Conservation (phyloP, 2,797 vertebrate species). For the Echeneis naucrates region DNA sequence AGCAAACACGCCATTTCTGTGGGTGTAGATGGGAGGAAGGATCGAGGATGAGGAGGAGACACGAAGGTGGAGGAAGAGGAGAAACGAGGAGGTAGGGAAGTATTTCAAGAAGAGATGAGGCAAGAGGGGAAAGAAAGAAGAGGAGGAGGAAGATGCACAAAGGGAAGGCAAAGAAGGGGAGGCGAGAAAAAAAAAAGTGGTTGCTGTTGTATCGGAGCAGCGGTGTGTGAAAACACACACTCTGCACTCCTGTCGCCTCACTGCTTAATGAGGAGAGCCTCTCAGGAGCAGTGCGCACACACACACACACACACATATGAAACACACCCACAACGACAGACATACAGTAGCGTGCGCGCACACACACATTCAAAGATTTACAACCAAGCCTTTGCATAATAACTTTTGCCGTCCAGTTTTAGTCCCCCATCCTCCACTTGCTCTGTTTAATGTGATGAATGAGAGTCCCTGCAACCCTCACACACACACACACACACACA, state of each 20-base stretch:
- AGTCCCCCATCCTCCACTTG: constrained; percentile 63
- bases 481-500: constrained; percentile 53
- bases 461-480: constrained; percentile 69
- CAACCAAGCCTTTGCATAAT: constrained; percentile 81
- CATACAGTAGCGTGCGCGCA: constrained; percentile 31
- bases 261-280: constrained; percentile 83
- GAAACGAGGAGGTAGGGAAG: constrained; percentile 11
- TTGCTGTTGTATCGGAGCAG: constrained; percentile 74
- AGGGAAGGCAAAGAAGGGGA: constrained; percentile 29
- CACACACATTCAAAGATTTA: constrained; percentile 72
- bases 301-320: constrained; percentile 28
- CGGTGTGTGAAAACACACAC: constrained; percentile 81
- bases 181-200: constrained; percentile 55
- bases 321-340: constrained; percentile 36
- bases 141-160: constrained; percentile 42
- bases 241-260: constrained; percentile 80
- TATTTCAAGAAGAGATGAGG: constrained; percentile 31
- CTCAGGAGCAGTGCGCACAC: constrained; percentile 64
- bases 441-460: constrained; percentile 79
- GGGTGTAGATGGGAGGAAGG: constrained; percentile 30
- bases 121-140: constrained; percentile 10
- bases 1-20: constrained; percentile 20
- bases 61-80: constrained; percentile 10
- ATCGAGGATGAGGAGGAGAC: constrained; percentile 33
- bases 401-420: constrained; percentile 78